Percentiles rank a stretch among this genome's conserved stretches.
phyloP scores from a whole-genome alignment of 1,140 invertebrate genomes.

The Camponotus floridanus region DNA sequence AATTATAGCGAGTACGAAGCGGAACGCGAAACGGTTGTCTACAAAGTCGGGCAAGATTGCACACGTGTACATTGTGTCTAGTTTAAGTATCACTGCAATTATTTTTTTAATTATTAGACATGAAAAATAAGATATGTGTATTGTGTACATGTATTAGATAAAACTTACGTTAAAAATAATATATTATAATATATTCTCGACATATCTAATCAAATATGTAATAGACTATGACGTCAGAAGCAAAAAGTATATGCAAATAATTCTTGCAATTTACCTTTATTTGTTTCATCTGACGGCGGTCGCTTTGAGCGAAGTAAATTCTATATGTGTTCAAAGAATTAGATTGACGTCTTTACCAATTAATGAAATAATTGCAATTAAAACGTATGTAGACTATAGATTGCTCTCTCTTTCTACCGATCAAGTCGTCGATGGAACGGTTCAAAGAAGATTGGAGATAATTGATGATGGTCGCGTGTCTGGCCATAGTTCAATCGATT shows the following conservation, averaged over 20 bases:
- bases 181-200: no score
- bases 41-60: constrained; percentile 11
- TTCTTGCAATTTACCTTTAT: neutral
- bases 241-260: neutral
- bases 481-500: constrained; percentile 35
- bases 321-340: neutral
- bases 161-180: neutral
- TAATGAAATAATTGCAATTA: constrained; percentile 29
- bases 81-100: constrained; percentile 5
- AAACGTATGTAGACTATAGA: neutral
- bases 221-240: neutral
- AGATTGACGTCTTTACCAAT: neutral
- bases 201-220: neutral
- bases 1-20: constrained; percentile 35
- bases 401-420: constrained; percentile 5
- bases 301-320: neutral
- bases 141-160: neutral
- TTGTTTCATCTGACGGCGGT: neutral
- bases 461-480: constrained; percentile 32
- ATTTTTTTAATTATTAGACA: neutral
- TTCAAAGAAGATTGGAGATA: constrained; percentile 40
- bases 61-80: neutral
- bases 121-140: no score
- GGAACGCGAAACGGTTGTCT: constrained; percentile 16
- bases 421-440: constrained; percentile 18